Evolutionary conservation across 2,888 invertebrate genomes (phyloP), one percentile per base, ranked within the genome.

Genomic region (Aspidiotus rigidus): DNA sequence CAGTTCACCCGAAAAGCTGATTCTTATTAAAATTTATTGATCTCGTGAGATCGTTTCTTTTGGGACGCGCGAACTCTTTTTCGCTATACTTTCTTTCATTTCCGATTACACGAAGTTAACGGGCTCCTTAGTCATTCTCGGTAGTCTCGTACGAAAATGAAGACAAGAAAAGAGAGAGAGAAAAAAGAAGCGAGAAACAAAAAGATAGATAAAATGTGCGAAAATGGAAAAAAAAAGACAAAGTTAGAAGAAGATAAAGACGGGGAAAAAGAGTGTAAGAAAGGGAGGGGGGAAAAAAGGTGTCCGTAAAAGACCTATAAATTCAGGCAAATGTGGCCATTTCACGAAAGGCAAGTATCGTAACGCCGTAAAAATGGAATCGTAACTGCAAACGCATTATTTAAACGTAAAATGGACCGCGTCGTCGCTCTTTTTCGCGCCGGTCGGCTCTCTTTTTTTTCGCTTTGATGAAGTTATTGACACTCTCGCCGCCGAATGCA

Each of bases 21-120:
- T 53, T 62, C 62, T 49, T 49, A 62, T 62, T 62, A 62, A 62
- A 62, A 62, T 62, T 62, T 62, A 62, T 62, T 62, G 53, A 62
- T 62, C 62, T 62, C 62, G 42, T 5, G 62, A 49, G 62, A 62
- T 39, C 28, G 62, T 49, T 62, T 62, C 42, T 53, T 62, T 53
- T 62, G 44, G 28, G 49, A 49, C 40, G 44, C 53, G 42, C 53
- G 49, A n/a, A 53, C 53, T 62, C 16, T 49, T 28, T 64, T 64
- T 64, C 54, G 40, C 42, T 55, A 15, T 64, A 17, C 55, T 64
- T 64, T 64, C 55, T 64, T 41, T 49, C 64, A 55, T 49, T 42
- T 53, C 53, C 62, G 53, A 62, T 62, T 62, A 62, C 42, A 49
- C 40, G 53, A 53, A 53, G 62, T 62, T 62, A 62, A 62, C 62